Evolutionary conservation across 2,888 invertebrate genomes (phyloP), one percentile per base, ranked within the genome.

Genomic region (Tanytarsus gracilentus): DNA sequence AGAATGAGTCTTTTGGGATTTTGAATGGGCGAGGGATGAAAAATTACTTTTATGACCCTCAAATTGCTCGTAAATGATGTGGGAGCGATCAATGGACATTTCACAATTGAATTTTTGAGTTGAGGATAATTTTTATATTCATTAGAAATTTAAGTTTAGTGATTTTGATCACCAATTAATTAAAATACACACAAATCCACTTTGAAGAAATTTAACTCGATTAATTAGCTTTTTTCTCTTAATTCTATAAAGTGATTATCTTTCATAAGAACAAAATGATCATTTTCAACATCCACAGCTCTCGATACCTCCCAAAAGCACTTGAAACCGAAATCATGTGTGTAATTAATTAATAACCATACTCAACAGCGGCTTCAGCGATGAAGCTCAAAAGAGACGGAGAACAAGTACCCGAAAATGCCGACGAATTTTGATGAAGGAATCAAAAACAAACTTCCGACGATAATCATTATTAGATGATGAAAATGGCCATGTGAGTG

Each of bases 401-500:
- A 49, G 16, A 49, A 56, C 14, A 56, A 23, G 56, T 26, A 56
- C 21, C 56, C 40, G 56, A 56, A 49, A n/a, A n/a, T 16, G 21
- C 3, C 33, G 25, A 58, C n/a, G 18, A 26, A 44, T 40, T 48
- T 11, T 51, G 58, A 58, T 44, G 27, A 58, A 58, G 56, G 44
- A 40, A 48, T 29, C 27, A 44, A 58, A 58, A 58, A 58, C 58
- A 58, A 58, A 58, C 58, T 58, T 58, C 58, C 58, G 58, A 58
- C 58, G 30, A 58, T 44, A 58, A 58, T 58, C 44, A 58, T 58
- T 58, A 40, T 58, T 58, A 48, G 58, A 58, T 48, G 58, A 58
- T 44, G 44, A 44, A 44, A n/a, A 44, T 44, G 44, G 23, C 44
- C 44, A 44, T 18, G 23, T 8, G 18, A 44, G 18, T 18, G 40